phyloP scores from a whole-genome alignment of 2,797 vertebrate species.

The Ambastaia sidthimunki region DNA sequence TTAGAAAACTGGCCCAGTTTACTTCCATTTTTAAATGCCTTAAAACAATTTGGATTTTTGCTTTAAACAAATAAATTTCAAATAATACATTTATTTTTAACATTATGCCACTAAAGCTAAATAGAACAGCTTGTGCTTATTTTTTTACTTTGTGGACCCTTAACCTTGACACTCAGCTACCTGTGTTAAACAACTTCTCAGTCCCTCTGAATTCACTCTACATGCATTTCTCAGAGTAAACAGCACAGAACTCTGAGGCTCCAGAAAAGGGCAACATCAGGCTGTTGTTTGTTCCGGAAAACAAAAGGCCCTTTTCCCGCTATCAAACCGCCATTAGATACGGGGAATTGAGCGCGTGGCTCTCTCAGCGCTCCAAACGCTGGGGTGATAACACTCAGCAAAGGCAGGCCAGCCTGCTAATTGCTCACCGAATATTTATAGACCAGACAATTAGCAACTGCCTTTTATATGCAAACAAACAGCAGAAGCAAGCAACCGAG shows the following conservation, averaged over 20 bases:
- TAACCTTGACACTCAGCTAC: constrained; percentile 24
- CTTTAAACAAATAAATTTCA: no score
- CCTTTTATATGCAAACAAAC: constrained; percentile 99
- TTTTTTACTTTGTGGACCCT: not conserved
- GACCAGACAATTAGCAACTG: constrained; percentile 99
- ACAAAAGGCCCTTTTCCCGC: constrained; percentile 76
- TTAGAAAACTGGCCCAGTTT: no score
- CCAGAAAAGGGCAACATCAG: constrained; percentile 64
- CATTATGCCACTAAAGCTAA: no score
- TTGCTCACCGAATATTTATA: constrained; percentile 99
- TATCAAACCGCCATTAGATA: constrained; percentile 85
- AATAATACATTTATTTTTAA: no score
- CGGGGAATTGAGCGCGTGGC: constrained; percentile 78
- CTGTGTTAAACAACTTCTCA: constrained; percentile 25
- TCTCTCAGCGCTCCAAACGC: constrained; percentile 74
- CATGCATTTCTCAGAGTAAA: constrained; percentile 63
- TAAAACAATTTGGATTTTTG: no score
- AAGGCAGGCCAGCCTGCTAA: constrained; percentile 87
- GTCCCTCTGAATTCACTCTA: constrained; percentile 10
- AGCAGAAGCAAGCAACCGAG: constrained; percentile 79
- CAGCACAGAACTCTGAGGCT: constrained; percentile 62
- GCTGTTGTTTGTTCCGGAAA: constrained; percentile 75
- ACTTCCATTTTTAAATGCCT: no score
- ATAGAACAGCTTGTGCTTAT: no score
- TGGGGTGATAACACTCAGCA: constrained; percentile 82